A percentile compares a stretch with the other conserved stretches of the same genome.
phyloP scores from a whole-genome alignment of 1,140 invertebrate species.

The Pomacea maculata region DNA sequence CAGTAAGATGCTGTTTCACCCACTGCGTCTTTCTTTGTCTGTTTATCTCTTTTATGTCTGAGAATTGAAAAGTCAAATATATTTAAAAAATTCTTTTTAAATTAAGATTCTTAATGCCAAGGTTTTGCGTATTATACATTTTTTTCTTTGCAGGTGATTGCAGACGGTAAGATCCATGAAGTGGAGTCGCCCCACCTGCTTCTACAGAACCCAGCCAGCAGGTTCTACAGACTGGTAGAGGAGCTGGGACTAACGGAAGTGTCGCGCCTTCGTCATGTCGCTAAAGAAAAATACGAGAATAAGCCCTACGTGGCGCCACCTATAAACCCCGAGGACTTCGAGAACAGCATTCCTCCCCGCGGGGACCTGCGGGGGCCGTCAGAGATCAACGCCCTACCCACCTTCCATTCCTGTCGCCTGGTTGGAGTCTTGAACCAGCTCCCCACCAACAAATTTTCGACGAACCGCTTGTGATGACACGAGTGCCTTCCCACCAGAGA shows the following conservation, averaged over 20 bases:
- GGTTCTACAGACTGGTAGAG: constrained; percentile 32
- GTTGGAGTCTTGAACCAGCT: constrained; percentile 41
- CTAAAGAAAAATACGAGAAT: constrained; percentile 44
- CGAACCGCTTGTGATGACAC: constrained; percentile 30
- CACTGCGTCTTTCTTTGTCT: background rate
- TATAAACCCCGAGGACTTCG: constrained; percentile 37
- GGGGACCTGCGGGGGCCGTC: constrained; percentile 21
- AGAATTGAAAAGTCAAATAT: too few relatives aligned
- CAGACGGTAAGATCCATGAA: constrained; percentile 39
- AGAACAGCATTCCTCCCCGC: constrained; percentile 22
- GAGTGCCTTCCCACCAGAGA: background rate
- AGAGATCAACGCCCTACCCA: constrained; percentile 32
- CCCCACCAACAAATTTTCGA: constrained; percentile 44
- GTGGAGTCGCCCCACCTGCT: constrained; percentile 40
- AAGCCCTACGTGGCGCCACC: constrained; percentile 42
- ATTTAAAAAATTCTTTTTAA: too few relatives aligned
- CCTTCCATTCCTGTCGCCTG: constrained; percentile 40
- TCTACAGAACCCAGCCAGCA: constrained; percentile 38
- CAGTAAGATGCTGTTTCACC: background rate
- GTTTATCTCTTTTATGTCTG: background rate
- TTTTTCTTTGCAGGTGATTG: constrained; percentile 29
- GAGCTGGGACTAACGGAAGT: constrained; percentile 33
- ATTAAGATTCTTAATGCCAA: background rate
- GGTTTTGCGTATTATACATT: background rate
- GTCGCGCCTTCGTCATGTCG: constrained; percentile 31